Evolutionary conservation across 1,140 invertebrate species (phyloP).

Genomic region (Mercenaria mercenaria): DNA sequence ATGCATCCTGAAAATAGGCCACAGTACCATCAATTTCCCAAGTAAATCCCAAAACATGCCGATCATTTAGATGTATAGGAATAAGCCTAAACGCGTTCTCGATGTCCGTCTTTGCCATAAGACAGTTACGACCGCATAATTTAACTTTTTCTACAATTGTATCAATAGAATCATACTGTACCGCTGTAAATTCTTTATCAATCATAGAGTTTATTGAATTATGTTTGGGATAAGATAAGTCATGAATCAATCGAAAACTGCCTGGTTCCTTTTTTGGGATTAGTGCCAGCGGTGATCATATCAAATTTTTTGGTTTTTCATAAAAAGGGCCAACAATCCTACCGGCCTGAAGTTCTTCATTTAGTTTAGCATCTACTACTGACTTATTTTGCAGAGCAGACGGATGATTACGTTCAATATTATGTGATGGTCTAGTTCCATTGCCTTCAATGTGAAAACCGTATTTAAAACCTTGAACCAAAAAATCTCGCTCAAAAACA

Average conservation of each 20-base stretch:
- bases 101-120: constrained; percentile 47
- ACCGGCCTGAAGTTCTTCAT: background rate
- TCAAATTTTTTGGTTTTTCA: constrained; percentile 1
- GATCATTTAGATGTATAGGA: constrained; percentile 33
- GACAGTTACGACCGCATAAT: background rate
- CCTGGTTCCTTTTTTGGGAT: constrained; percentile 34
- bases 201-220: constrained; percentile 31
- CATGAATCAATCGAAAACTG: constrained; percentile 37
- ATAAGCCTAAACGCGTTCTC: constrained; percentile 53
- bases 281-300: constrained; percentile 38
- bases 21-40: background rate
- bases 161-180: constrained; percentile 37
- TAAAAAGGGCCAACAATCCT: constrained; percentile 6
- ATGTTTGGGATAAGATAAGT: constrained; percentile 42
- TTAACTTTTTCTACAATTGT: constrained; percentile 25
- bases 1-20: constrained; percentile 32
- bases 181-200: background rate
- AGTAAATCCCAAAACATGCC: constrained; percentile 36
- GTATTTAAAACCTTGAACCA: background rate
- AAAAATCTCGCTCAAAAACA: background rate
- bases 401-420: background rate
- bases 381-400: background rate
- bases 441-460: background rate
- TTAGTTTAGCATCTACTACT: background rate
- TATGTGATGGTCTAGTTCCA: background rate